phyloP scores from a whole-genome alignment of 2,113 vertebrate genomes.

The Hipposideros armiger region DNA sequence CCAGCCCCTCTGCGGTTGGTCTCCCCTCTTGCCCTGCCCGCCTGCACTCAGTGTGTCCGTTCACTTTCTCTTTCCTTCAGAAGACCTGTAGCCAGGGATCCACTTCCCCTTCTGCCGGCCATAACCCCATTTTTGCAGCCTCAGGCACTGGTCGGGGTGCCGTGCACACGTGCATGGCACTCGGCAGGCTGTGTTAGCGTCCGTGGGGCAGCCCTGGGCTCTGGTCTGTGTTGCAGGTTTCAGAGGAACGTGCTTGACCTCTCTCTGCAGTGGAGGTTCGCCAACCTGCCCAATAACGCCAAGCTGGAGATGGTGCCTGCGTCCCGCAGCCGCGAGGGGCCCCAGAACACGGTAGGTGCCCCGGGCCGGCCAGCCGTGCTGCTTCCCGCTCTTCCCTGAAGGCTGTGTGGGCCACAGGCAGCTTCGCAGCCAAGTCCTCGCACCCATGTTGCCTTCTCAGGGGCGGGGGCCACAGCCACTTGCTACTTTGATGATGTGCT shows the following conservation, averaged over 20 bases:
- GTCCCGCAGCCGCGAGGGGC: constrained; percentile 85
- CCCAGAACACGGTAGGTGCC: constrained; percentile 88
- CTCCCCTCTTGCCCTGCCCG: no score
- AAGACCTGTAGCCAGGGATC: background rate
- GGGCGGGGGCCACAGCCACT: no score
- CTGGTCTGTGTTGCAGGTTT: constrained; percentile 90
- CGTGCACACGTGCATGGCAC: background rate
- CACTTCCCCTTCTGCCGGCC: accelerated
- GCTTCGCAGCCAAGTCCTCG: no score
- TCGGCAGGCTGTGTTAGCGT: background rate
- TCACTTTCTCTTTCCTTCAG: background rate
- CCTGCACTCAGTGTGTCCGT: background rate
- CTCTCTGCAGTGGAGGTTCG: constrained; percentile 95
- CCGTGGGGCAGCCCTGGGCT: background rate
- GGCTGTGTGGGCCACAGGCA: background rate
- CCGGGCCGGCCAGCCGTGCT: accelerated
- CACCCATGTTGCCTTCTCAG: background rate
- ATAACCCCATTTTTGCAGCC: background rate
- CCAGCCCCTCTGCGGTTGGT: background rate
- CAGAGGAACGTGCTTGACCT: constrained; percentile 96
- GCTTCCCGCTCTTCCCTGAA: accelerated
- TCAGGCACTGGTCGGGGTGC: background rate
- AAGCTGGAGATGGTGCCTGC: constrained; percentile 97
- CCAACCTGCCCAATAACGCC: constrained; percentile 97
- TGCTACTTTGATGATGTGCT: background rate